Base-by-base conservation (phyloP, 2,797 vertebrate species). In the Syngnathus rostellatus region DNA sequence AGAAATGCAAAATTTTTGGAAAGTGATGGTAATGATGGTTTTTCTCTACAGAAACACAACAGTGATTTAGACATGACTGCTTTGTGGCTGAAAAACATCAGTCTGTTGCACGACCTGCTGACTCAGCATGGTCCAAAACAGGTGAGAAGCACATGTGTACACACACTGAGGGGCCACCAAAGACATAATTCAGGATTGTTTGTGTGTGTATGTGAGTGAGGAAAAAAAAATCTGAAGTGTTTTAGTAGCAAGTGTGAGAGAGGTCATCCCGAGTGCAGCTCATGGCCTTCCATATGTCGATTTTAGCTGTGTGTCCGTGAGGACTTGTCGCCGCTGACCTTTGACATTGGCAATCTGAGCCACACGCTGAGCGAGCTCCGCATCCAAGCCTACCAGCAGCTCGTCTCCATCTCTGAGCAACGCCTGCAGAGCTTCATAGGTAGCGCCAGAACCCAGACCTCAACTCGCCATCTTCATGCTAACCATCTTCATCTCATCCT, bases 371-470 rank as follows among this genome's bases (percentile, higher is more conserved):
- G 75, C 9, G 85, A 91, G 69, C 82, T 93, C 73, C 86, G 89
- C 0, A 90, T 94, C 77, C 91, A 92, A 83, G 87, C 91, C 63
- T 93, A 93, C 71, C 92, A 94, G 85, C 92, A 94, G 83, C 89
- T 94, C 21, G 72, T 94, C 68, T 79, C 71, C 68, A 88, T 90
- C 1, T 78, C 90, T 0, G 89, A 91, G 81, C 82, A 81, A 17
- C 68, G 0, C 8, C 89, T 94, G 25, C 91, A 92, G 43, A 88
- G 80, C 77, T 75, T 92, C 67, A 91, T 92, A 2, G 89, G 92
- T 74, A 63, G 17, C 12, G 50, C 38, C 14, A 9, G 21, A 43
- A 41, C 19, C 3, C 50, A 37, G 0, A 59, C 8, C 37, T 1
- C 8, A 3, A 2, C 6, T 2, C 0, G 14, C 10, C 16, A 0